These are phyloP conservation scores for Epizoanthus fatuus DNA, from an alignment of 92 coral and sea anemone species.

Conservation along the genomic window DNA sequence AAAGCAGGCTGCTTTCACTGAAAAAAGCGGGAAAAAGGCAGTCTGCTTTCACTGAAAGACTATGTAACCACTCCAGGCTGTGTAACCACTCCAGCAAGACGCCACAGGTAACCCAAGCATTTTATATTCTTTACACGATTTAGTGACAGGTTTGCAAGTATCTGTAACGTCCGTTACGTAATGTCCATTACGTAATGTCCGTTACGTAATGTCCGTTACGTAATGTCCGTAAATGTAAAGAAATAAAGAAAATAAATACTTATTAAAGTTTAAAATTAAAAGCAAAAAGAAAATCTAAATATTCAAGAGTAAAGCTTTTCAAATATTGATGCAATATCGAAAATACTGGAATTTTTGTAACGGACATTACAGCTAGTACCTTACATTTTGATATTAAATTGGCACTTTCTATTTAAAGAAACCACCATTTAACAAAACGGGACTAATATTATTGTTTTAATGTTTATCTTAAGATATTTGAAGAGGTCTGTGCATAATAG, in stretches of 20 bases:
- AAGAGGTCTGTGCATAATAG: neutral
- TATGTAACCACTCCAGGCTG: too few species aligned
- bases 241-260: neutral
- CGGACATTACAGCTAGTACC: neutral
- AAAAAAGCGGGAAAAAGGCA: too few species aligned
- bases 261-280: neutral
- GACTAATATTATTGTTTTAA: too few species aligned
- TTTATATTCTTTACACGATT: too few species aligned
- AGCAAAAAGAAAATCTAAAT: conserved; percentile 1
- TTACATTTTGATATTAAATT: neutral
- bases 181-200: conserved; percentile 8
- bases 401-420: too few species aligned
- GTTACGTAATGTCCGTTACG: conserved; percentile 16
- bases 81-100: too few species aligned
- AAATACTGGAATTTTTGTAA: neutral
- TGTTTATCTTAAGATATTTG: neutral
- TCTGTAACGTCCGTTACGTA: neutral
- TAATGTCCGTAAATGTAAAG: conserved; percentile 19
- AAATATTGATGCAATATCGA: neutral
- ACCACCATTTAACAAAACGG: too few species aligned
- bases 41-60: too few species aligned
- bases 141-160: neutral
- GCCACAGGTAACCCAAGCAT: too few species aligned
- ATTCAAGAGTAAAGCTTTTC: neutral
- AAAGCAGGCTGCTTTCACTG: too few species aligned